Conservation (phyloP, 2,113 vertebrate genomes). For the Bubo blakistoni region DNA sequence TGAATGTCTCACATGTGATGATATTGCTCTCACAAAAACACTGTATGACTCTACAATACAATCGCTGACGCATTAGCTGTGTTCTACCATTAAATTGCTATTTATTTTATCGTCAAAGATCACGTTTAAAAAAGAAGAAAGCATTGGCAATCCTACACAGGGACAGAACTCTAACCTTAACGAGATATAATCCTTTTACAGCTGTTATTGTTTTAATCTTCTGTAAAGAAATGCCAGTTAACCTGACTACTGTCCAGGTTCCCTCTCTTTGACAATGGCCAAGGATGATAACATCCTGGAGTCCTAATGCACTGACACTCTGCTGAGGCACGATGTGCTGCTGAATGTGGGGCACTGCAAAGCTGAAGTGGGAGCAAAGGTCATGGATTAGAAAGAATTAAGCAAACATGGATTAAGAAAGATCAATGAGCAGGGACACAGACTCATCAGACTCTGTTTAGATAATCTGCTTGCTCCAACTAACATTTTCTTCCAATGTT, state of each 20-base stretch:
- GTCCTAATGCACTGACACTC: neutral
- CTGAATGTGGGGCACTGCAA: conserved; percentile 33
- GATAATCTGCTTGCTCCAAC: conserved; percentile 41
- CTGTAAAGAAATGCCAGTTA: neutral
- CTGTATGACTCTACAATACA: neutral
- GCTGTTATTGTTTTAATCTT: neutral
- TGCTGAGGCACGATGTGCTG: neutral
- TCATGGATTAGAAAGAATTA: conserved; percentile 63
- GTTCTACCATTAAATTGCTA: neutral
- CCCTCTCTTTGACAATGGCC: neutral
- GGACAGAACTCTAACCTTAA: neutral
- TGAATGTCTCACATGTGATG: neutral
- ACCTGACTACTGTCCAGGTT: neutral
- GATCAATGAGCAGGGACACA: conserved; percentile 53
- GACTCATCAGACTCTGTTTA: conserved; percentile 53
- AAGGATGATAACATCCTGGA: neutral
- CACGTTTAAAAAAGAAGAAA: neutral
- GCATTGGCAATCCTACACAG: neutral
- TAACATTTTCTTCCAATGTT: conserved; percentile 28
- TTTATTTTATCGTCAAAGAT: neutral
- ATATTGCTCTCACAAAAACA: neutral
- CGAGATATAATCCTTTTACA: neutral
- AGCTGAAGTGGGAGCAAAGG: conserved; percentile 46
- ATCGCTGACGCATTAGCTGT: neutral
- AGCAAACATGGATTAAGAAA: conserved; percentile 61